phyloP scores from a whole-genome alignment of 2,797 vertebrate species.

The Phyllotis vaccarum region DNA sequence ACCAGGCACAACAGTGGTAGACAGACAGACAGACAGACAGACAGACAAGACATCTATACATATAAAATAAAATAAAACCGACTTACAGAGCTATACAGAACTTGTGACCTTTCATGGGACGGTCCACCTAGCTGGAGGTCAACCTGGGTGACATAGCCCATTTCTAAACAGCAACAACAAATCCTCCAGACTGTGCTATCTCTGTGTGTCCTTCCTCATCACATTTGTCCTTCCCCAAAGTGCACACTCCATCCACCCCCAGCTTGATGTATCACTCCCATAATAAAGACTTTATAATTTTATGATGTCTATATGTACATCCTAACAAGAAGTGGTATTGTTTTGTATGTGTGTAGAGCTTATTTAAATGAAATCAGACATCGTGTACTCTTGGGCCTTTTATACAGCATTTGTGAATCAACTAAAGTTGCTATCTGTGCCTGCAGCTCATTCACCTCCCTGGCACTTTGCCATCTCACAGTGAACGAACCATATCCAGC shows the following conservation, averaged over 20 bases:
- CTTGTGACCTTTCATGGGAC: neutral
- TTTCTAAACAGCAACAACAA: neutral
- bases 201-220: neutral
- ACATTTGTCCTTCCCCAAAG: neutral
- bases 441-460: neutral
- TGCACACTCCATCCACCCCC: neutral
- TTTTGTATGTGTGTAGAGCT: conserved; percentile 2
- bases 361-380: conserved; percentile 6
- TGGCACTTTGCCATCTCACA: neutral
- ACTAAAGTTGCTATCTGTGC: neutral
- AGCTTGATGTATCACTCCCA: neutral
- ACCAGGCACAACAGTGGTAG: neutral
- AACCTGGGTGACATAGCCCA: neutral
- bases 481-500: neutral
- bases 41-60: neutral
- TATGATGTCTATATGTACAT: neutral
- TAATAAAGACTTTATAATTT: neutral
- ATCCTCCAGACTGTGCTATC: neutral
- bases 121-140: neutral
- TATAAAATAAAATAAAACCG: neutral
- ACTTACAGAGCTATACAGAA: neutral
- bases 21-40: neutral
- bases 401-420: neutral
- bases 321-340: neutral
- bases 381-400: neutral